Evolutionary conservation across 1,140 invertebrate genomes (phyloP).

Genomic region (Penaeus japonicus): DNA sequence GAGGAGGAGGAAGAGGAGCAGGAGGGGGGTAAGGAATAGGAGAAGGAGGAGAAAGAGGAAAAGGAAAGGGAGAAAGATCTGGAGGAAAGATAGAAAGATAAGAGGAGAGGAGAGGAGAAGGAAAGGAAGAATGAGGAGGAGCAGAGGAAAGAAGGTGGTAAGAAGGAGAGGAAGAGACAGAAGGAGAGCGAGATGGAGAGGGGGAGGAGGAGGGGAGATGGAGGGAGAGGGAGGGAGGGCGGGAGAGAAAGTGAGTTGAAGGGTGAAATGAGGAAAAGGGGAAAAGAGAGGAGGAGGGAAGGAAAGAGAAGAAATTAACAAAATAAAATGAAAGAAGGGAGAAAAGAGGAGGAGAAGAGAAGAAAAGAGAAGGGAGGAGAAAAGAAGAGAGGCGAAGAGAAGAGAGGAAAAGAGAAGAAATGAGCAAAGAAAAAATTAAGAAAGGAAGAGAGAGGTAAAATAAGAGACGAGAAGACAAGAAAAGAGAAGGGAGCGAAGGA

Average conservation of each 20-base stretch:
- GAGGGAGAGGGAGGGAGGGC: not conserved
- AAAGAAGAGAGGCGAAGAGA: not conserved
- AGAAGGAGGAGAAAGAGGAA: too few species aligned
- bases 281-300: not conserved
- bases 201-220: not conserved
- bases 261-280: too few species aligned
- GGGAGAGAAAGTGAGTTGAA: not conserved
- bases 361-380: not conserved
- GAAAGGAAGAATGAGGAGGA: not conserved
- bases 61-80: too few species aligned
- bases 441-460: not conserved
- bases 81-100: too few species aligned
- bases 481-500: too few species aligned
- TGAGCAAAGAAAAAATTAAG: not conserved
- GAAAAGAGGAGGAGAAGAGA: not conserved
- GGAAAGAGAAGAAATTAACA: not conserved
- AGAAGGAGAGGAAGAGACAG: too few species aligned
- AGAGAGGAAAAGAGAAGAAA: not conserved
- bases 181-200: not conserved
- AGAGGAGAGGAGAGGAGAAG: too few species aligned
- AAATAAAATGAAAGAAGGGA: not conserved
- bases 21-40: too few species aligned
- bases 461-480: not conserved
- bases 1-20: too few species aligned
- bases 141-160: not conserved